These are phyloP conservation scores for Drosophila micromelanica DNA, from an alignment of 1,140 invertebrate genomes.

Conservation along the genomic window DNA sequence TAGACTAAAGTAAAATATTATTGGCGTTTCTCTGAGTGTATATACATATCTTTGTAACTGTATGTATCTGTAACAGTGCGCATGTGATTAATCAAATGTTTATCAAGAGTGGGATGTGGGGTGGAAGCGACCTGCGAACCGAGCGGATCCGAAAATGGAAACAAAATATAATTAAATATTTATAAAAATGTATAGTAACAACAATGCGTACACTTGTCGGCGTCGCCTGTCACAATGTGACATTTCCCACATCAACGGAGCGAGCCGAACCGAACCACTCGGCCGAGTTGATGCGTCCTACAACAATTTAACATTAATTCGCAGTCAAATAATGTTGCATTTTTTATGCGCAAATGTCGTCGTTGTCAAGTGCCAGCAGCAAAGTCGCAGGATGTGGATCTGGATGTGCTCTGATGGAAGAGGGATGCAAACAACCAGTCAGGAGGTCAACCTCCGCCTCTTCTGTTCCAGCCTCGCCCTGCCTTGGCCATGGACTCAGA, in stretches of 20 bases:
- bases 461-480: slow-evolving; percentile 2
- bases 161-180: slow-evolving; percentile 81
- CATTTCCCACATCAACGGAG: slow-evolving; percentile 79
- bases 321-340: slow-evolving; percentile 80
- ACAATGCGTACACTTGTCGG: slow-evolving; percentile 77
- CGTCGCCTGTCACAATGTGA: slow-evolving; percentile 71
- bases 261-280: slow-evolving; percentile 21
- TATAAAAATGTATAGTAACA: slow-evolving; percentile 77
- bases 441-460: slow-evolving; percentile 29
- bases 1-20: no score
- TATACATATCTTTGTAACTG: slow-evolving; percentile 1
- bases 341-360: slow-evolving; percentile 82
- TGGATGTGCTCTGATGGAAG: slow-evolving; percentile 36
- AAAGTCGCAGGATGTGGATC: slow-evolving; percentile 48
- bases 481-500: not conserved
- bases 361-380: slow-evolving; percentile 75
- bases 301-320: slow-evolving; percentile 82
- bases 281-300: slow-evolving; percentile 55
- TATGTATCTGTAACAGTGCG: slow-evolving; percentile 28
- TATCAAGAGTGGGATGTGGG: slow-evolving; percentile 39
- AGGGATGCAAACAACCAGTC: slow-evolving; percentile 41
- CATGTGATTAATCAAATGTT: slow-evolving; percentile 78
- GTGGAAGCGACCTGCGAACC: slow-evolving; percentile 22
- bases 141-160: slow-evolving; percentile 55
- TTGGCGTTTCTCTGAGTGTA: not conserved